Base-by-base conservation (phyloP, 2,797 vertebrate species). In the Poeciliopsis gracilis region DNA sequence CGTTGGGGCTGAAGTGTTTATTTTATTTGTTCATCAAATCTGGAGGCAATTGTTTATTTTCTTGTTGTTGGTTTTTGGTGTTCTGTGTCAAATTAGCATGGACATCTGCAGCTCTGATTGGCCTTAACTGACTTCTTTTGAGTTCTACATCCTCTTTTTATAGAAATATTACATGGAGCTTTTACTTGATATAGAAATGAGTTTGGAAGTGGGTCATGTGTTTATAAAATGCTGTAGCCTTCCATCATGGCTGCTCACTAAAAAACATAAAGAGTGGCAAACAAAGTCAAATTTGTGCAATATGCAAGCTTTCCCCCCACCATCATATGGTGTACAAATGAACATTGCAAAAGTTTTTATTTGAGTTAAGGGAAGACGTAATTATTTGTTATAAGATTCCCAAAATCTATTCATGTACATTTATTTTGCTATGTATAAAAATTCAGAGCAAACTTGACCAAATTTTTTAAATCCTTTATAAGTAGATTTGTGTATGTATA, bases 141-240 rank as follows among this genome's bases (percentile, higher is more conserved):
- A 76, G 77, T 74, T 73, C 70, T 76, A 8, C 0, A 6, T 57
- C 76, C 57, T 89, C 71, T 51, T 82, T n/a, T n/a, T 12, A 77
- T 45, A 86, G 59, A 86, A 49, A 53, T 74, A 69, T 84, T 73
- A 72, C 55, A 71, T 71, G 71, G 75, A 85, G 72, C 67, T 75
- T 71, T 81, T 18, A 82, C 88, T 79, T 84, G 33, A 82, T 79
- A 81, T 80, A 73, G 55, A 81, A 38, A 77, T 46, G 67, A 71
- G 69, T 76, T 84, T 46, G 83, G 61, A 83, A 87, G 88, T 87
- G 79, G 84, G 83, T 33, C 69, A 78, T 90, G 69, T 83, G 86
- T 88, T 88, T 80, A 90, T 82, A 51, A 86, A 84, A 80, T 45
- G 67, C 81, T 73, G 77, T 67, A 0, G 38, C 15, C 78, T 86